These are phyloP conservation scores for Scyliorhinus canicula DNA, from an alignment of 2,797 vertebrate genomes.

Conservation along the genomic window DNA sequence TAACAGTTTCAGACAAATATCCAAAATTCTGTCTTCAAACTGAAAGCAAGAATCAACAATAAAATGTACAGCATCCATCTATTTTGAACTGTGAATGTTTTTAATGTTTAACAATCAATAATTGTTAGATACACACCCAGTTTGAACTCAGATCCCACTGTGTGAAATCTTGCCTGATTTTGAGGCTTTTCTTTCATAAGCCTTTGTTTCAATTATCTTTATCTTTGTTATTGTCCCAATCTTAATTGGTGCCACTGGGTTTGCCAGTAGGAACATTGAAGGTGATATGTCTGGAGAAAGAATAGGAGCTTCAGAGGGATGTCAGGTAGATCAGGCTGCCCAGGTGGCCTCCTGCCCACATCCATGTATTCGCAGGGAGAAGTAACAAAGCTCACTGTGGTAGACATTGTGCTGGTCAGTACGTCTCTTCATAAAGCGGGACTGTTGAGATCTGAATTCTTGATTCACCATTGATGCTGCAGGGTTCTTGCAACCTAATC, in stretches of 20 bases:
- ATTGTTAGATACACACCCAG: background rate
- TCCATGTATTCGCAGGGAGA: too few relatives aligned
- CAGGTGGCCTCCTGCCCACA: background rate
- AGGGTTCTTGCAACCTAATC: background rate
- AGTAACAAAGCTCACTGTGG: background rate
- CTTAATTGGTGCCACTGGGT: background rate
- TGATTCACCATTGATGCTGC: background rate
- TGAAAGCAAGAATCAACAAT: slow-evolving; percentile 43
- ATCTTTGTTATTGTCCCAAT: background rate
- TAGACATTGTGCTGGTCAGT: background rate
- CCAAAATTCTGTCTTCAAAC: slow-evolving; percentile 60
- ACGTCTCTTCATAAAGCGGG: background rate
- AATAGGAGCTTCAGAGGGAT: background rate
- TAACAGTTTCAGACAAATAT: slow-evolving; percentile 56
- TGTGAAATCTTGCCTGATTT: background rate
- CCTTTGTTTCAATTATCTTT: background rate
- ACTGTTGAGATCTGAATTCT: background rate
- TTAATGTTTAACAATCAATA: background rate
- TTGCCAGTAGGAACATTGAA: background rate
- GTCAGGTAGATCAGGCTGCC: background rate
- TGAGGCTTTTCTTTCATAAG: background rate
- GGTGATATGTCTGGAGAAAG: background rate
- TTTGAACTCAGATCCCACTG: background rate
- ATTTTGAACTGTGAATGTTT: background rate
- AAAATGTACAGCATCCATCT: background rate